Evolutionary conservation across 1,140 invertebrate species (phyloP).

Genomic region (Lucilia sericata): DNA sequence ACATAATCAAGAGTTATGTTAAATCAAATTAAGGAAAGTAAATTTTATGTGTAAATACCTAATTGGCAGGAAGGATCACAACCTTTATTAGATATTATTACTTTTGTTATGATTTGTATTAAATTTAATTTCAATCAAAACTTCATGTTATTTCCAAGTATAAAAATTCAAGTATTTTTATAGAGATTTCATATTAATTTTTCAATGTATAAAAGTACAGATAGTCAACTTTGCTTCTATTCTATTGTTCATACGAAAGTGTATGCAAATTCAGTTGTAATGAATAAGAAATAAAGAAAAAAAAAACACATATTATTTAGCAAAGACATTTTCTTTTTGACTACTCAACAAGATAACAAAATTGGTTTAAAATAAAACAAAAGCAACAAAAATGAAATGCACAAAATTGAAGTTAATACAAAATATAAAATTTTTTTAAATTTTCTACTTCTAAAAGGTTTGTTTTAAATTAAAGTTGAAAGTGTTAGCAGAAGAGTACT

Average conservation of each 20-base stretch:
- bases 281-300: not conserved
- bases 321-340: constrained; percentile 21
- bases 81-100: no score
- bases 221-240: no score
- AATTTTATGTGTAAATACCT: no score
- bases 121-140: no score
- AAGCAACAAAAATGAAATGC: not conserved
- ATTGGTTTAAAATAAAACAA: constrained; percentile 17
- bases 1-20: no score
- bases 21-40: no score
- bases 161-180: no score
- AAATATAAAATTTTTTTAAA: not conserved
- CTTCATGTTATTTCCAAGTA: no score
- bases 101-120: no score
- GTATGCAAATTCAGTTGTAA: not conserved
- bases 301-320: not conserved
- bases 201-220: no score
- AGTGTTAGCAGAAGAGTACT: not conserved
- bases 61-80: no score
- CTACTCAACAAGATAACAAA: constrained; percentile 29
- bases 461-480: not conserved
- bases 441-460: not conserved
- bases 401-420: not conserved
- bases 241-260: not conserved
- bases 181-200: no score